Percentiles rank a stretch among this genome's conserved stretches.
These are phyloP conservation scores for Drosophila mercatorum DNA, from an alignment of 2,888 invertebrate genomes.

Conservation along the genomic window DNA sequence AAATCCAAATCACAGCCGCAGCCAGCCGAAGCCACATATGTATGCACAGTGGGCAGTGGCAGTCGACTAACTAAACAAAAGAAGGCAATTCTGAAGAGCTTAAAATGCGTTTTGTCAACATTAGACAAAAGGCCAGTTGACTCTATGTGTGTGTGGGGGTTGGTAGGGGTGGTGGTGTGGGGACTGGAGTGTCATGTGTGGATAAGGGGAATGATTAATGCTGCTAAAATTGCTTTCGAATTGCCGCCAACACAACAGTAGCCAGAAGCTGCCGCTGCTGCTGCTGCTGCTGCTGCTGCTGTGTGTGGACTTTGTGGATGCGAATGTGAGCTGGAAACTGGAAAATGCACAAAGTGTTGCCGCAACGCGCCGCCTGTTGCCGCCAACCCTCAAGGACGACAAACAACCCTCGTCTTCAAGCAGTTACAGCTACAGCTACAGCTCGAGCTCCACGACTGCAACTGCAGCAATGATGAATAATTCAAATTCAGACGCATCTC, in stretches of 20 bases:
- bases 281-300: conserved; percentile 4
- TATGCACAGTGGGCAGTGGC: conserved; percentile 34
- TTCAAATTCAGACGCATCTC: conserved; percentile 53
- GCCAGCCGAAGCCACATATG: conserved; percentile 12
- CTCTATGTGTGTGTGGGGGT: not conserved
- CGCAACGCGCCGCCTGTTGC: conserved; percentile 59
- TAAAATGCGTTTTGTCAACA: conserved; percentile 83
- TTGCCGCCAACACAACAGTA: conserved; percentile 57
- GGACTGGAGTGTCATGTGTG: conserved; percentile 40
- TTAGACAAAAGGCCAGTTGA: conserved; percentile 54
- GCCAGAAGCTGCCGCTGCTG: conserved; percentile 11
- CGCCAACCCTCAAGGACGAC: conserved; percentile 64
- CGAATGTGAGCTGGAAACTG: conserved; percentile 32
- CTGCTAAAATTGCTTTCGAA: conserved; percentile 78
- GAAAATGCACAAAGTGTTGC: conserved; percentile 64
- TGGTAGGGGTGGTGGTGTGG: not conserved
- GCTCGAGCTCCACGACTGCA: conserved; percentile 20
- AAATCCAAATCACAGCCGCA: conserved; percentile 53
- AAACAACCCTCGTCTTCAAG: conserved; percentile 60
- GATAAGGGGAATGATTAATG: conserved; percentile 73
- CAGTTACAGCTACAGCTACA: not conserved
- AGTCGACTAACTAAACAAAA: conserved; percentile 68
- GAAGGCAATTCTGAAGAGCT: conserved; percentile 73
- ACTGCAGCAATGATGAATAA: conserved; percentile 63
- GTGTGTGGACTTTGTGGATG: conserved; percentile 39